Base-by-base conservation (phyloP, 2,888 invertebrate genomes). In the Ophioninae sp. region DNA sequence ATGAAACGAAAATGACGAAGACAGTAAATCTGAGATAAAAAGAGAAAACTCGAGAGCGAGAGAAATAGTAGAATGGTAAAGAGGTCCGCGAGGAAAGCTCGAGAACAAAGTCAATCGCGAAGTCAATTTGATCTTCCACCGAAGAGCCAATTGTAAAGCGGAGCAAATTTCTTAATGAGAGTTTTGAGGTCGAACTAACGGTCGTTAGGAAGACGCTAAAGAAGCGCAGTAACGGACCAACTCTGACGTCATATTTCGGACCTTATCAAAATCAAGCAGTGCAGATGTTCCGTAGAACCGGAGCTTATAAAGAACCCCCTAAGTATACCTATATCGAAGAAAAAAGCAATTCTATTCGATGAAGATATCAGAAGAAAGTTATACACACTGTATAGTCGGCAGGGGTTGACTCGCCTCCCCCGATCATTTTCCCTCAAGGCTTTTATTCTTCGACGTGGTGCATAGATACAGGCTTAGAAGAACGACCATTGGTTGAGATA, bases 81-180 rank as follows among this genome's bases (percentile, higher is more conserved):
- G 37, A 76, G 30, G 41, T 59, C 39, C 17, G 79, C 30, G 73
- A 17, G 72, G 17, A 58, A 72, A 71, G 56, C 79, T 76, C 67
- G 30, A 67, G 81, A 84, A 84, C 81, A 81, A 81, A 84, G 84
- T 84, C 84, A 79, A 84, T 84, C 84, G 75, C 79, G 67, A 79
- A 84, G 81, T 81, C 84, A 84, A 84, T 84, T 84, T 84, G 81
- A 84, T 84, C 84, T 81, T 67, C 61, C 72, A 59, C 78, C 75
- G 84, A 81, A 75, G 75, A 61, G 67, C 84, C 84, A 81, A 83
- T 83, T 83, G 61, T 23, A 58, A 67, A 81, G 75, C 79, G 72
- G 67, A 76, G 81, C 71, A 81, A 84, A 81, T 84, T 81, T 79
- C 79, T 81, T 84, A 84, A 84, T 84, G 84, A 81, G 84, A 76